Base-by-base conservation (phyloP, 2,888 invertebrate species). In the Ptychoptera albimana region DNA sequence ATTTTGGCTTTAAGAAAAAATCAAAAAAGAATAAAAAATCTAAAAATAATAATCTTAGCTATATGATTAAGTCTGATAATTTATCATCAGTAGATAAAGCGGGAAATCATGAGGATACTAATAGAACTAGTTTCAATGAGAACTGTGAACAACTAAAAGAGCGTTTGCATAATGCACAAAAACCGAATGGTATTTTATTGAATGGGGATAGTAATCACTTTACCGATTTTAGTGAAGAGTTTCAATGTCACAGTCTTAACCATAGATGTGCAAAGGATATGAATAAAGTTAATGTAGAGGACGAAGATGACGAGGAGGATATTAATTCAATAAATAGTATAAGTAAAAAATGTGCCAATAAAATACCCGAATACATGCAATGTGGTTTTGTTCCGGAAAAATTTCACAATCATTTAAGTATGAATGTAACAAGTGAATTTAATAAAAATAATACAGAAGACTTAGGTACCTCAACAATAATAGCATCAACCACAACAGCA, bases 71-170 rank as follows among this genome's bases (percentile, higher is more conserved):
- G 7, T 23, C 7, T 51, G 73, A 73, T 15, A 68, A 71, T 37
- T 76, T 76, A 42, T 57, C 74, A 11, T 74, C 75, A 8, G 63
- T 76, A 12, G 76, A 76, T 58, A 71, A 75, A 53, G 72, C 74
- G 55, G 69, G 69, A 38, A 46, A 50, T 41, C 31, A 39, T 29
- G 42, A 45, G n/a, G 41, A 45, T 37, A 16, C 29, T 1, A 37
- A 45, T 15, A 13, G 5, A 11, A 31, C 13, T 15, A 12, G 23
- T 40, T 38, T 44, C n/a, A 30, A 47, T 30, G n/a, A 29, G 14
- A 39, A 45, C 11, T 44, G 35, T 42, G 35, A 46, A 44, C 43
- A 47, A 30, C 23, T 47, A 13, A 36, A 43, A 30, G 42, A 45
- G 15, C 43, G 46, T 23, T 23, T 42, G 40, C 45, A 45, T 37